phyloP scores from a whole-genome alignment of 1,140 invertebrate genomes.

The Caenorhabditis latens region DNA sequence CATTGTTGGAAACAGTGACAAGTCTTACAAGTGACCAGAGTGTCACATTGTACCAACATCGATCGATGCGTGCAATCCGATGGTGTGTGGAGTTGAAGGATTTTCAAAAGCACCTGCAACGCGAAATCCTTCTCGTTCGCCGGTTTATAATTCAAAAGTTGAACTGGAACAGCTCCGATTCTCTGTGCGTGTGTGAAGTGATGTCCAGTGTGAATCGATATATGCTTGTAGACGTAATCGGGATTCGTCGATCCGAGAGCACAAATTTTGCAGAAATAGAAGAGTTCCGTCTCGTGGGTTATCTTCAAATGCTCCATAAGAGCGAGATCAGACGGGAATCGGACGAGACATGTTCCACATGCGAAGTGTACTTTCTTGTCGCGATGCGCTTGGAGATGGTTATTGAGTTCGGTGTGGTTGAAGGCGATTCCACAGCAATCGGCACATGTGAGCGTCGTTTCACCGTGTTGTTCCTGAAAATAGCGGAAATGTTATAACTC shows the following conservation, averaged over 20 bases:
- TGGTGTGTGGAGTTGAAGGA: not conserved
- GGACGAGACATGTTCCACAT: constrained; percentile 5
- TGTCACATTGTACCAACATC: not conserved
- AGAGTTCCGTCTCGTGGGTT: not conserved
- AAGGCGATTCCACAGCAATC: constrained; percentile 2
- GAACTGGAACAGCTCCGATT: not conserved
- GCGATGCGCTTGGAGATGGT: not conserved
- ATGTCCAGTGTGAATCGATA: too few relatives aligned
- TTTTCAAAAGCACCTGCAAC: not conserved
- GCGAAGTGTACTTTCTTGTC: not conserved
- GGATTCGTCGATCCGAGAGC: not conserved
- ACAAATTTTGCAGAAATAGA: constrained; percentile 38
- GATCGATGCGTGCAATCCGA: constrained; percentile 12
- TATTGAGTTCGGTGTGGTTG: not conserved
- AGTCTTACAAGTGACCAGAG: not conserved
- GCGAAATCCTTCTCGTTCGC: not conserved
- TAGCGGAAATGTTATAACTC: too few relatives aligned
- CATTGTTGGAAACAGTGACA: constrained; percentile 40
- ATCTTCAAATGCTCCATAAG: not conserved
- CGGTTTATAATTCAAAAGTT: constrained; percentile 8
- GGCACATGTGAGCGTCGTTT: not conserved
- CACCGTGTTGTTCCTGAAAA: not conserved
- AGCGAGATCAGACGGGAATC: not conserved
- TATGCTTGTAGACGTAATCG: not conserved
- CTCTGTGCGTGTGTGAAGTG: not conserved